Base-by-base conservation (phyloP, 2,113 vertebrate genomes). In the Desmodus rotundus region DNA sequence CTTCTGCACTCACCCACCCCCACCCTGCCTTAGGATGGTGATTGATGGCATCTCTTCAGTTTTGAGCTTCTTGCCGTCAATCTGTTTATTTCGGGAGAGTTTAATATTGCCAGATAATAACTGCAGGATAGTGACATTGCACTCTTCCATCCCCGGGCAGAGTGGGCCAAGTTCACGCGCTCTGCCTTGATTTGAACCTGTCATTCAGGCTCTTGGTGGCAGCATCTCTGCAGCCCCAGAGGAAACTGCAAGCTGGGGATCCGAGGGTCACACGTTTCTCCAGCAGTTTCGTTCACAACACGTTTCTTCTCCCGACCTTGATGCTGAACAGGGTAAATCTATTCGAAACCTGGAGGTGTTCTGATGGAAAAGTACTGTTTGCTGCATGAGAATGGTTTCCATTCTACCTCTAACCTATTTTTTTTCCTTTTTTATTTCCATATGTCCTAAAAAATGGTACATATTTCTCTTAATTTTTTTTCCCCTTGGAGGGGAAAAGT, bases 401-500 rank as follows among this genome's bases (percentile, higher is more conserved):
- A 91, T 89, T 95, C 89, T 97, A 95, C 98, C 95, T 81, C 97
- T 97, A 98, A 97, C 97, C 95, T 93, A 82, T 92, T 95, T 87
- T 26, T 26, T 96, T 70, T 26, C 11, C 77, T 43, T 81, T 83
- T 95, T 86, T 89, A 93, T 93, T 97, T 96, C 94, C 92, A 82
- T 95, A 28, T 56, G 89, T 87, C 8, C 47, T 96, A 96, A 98
- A 98, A 97, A 97, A 92, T 93, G 83, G 78, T 98, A 88, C 94
- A 91, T 98, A 95, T 87, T 96, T 91, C 97, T 86, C 91, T 96
- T 96, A 95, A 97, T 94, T 90, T 88, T 95, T 95, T 97, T 94
- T 91, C 96, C 96, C 97, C 96, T 91, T 98, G 97, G 95, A 90
- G 87, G 97, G 98, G 97, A 97, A 98, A 97, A 88, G 56, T 98